These are phyloP conservation scores for Daphoenositta chrysoptera DNA, from an alignment of 2,113 vertebrate species.

Conservation along the genomic window DNA sequence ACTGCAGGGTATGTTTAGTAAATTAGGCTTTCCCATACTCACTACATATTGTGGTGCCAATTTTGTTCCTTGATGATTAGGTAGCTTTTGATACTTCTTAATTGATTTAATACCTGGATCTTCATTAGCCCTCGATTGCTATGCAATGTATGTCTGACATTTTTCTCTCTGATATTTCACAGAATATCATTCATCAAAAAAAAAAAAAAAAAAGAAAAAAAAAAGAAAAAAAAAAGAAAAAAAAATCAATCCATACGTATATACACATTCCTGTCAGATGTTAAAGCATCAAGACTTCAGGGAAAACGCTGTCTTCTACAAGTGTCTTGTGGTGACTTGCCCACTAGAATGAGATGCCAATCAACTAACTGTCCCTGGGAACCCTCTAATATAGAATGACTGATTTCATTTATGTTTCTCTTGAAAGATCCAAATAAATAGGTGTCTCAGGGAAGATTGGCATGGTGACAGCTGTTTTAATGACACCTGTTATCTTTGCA, in stretches of 20 bases:
- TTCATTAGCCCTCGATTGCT: conserved; percentile 88
- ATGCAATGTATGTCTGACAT: conserved; percentile 81
- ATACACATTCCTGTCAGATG: conserved; percentile 37
- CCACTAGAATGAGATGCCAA: conserved; percentile 36
- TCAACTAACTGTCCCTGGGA: conserved; percentile 44
- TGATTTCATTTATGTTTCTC: conserved; percentile 65
- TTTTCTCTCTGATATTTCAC: conserved; percentile 79
- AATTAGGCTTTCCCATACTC: conserved; percentile 99
- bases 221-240: background rate
- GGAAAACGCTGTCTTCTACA: conserved; percentile 18
- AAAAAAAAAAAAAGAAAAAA: background rate
- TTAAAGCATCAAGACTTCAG: conserved; percentile 21
- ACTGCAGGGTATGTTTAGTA: conserved; percentile 99
- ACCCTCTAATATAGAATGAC: conserved; percentile 47
- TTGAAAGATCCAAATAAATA: conserved; percentile 61
- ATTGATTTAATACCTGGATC: conserved; percentile 94
- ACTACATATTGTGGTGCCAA: conserved; percentile 98
- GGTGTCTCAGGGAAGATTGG: conserved; percentile 48
- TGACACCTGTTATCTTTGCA: conserved; percentile 43
- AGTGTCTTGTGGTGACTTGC: conserved; percentile 26
- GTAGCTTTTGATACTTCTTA: conserved; percentile 95
- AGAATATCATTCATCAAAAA: conserved; percentile 66
- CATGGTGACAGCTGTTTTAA: conserved; percentile 36
- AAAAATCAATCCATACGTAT: background rate
- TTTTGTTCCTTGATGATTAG: conserved; percentile 99